These are phyloP conservation scores for Heliconius charithonia DNA, from an alignment of 2,888 invertebrate species.

Conservation along the genomic window DNA sequence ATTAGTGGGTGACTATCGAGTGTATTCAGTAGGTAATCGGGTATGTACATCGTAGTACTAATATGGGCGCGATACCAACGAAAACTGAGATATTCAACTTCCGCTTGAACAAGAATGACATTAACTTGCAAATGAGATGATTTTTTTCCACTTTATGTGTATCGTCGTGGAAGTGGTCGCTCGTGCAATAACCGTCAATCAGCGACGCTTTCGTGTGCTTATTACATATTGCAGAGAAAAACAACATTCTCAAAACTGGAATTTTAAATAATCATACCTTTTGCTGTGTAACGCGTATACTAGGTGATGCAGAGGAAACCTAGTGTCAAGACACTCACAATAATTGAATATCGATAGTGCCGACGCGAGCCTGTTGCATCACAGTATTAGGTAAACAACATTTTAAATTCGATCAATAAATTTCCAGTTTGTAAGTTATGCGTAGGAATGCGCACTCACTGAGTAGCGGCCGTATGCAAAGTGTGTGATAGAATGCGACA, in stretches of 20 bases:
- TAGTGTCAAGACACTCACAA: background rate
- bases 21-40: background rate
- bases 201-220: background rate
- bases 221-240: background rate
- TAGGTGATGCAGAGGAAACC: too few relatives aligned
- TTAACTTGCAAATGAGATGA: slow-evolving; percentile 43
- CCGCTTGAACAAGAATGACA: slow-evolving; percentile 29
- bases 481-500: background rate
- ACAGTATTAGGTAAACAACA: background rate
- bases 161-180: slow-evolving; percentile 20
- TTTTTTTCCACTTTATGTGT: slow-evolving; percentile 20
- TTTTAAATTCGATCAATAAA: slow-evolving; percentile 11
- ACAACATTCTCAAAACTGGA: background rate
- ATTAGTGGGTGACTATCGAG: background rate
- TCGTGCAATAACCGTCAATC: slow-evolving; percentile 33
- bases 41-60: background rate
- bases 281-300: background rate
- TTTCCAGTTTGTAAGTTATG: background rate
- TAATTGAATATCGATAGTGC: background rate
- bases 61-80: background rate
- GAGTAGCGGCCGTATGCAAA: background rate
- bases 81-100: slow-evolving; percentile 23
- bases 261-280: background rate
- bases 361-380: background rate
- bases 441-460: background rate